Conservation (phyloP, 2,888 invertebrate species). For the Danaus chrysippus region DNA sequence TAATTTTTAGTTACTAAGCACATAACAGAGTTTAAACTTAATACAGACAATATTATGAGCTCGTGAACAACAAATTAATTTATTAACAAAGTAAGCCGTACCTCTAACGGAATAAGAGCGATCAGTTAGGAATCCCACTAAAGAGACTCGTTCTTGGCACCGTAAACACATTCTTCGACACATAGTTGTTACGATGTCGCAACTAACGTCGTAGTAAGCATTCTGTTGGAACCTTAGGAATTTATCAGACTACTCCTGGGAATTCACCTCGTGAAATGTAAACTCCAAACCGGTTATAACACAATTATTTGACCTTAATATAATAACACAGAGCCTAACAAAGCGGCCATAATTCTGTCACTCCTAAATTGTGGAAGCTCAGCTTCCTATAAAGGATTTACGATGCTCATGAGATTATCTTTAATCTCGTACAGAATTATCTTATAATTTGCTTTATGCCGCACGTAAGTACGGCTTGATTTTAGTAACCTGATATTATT, state of each 20-base stretch:
- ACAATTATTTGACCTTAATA: constrained; percentile 60
- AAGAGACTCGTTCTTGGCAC: constrained; percentile 73
- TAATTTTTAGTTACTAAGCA: neutral
- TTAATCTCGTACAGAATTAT: constrained; percentile 25
- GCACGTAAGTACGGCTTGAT: constrained; percentile 13
- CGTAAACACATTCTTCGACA: constrained; percentile 77
- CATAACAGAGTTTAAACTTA: constrained; percentile 10
- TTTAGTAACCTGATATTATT: constrained; percentile 17
- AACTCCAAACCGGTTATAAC: constrained; percentile 46
- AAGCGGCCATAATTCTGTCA: constrained; percentile 51
- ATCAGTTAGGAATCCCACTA: constrained; percentile 47
- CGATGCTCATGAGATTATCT: constrained; percentile 55
- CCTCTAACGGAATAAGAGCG: constrained; percentile 25
- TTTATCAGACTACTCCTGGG: constrained; percentile 60
- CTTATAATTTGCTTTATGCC: constrained; percentile 28
- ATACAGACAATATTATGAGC: constrained; percentile 19
- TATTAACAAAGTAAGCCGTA: constrained; percentile 30
- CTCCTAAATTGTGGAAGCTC: constrained; percentile 58
- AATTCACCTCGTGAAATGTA: constrained; percentile 58
- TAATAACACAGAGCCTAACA: constrained; percentile 57
- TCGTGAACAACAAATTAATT: constrained; percentile 29
- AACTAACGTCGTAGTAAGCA: constrained; percentile 61
- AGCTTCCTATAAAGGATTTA: constrained; percentile 62
- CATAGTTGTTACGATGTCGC: constrained; percentile 72
- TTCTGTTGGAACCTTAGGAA: constrained; percentile 60